Evolutionary conservation across 1,140 invertebrate genomes (phyloP).

Genomic region (Charaxes varanes): DNA sequence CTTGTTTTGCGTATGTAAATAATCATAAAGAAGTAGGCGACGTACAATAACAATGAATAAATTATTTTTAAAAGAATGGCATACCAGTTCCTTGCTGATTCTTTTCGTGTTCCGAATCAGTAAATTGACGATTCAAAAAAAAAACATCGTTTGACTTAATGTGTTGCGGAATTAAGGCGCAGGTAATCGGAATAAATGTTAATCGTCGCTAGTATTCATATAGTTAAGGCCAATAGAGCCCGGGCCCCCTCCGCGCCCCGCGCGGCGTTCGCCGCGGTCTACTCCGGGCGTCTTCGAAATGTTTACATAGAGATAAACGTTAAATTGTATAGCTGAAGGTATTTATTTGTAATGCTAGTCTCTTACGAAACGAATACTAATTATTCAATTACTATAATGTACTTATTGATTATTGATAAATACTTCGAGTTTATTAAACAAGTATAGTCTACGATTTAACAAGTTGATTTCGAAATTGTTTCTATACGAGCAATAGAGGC

Average conservation of each 20-base stretch:
- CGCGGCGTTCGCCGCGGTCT: conserved; percentile 58
- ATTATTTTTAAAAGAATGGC: too few relatives aligned
- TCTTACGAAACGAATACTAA: conserved; percentile 74
- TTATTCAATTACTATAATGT: conserved; percentile 74
- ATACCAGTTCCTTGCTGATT: too few relatives aligned
- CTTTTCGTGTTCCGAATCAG: too few relatives aligned
- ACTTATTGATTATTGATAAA: conserved; percentile 74
- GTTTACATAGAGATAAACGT: conserved; percentile 72
- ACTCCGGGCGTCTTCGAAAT: conserved; percentile 70
- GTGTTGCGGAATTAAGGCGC: too few relatives aligned
- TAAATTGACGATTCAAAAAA: too few relatives aligned
- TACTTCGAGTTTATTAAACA: conserved; percentile 72
- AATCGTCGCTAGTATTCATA: too few relatives aligned
- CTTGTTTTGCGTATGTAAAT: too few relatives aligned
- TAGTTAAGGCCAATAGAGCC: too few relatives aligned
- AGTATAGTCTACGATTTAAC: conserved; percentile 70
- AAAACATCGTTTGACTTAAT: too few relatives aligned
- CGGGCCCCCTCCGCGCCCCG: conserved; percentile 41
- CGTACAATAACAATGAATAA: too few relatives aligned
- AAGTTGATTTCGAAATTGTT: conserved; percentile 69
- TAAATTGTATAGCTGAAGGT: conserved; percentile 73
- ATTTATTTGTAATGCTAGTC: conserved; percentile 74
- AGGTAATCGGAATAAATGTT: too few relatives aligned
- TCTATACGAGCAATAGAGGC: conserved; percentile 63
- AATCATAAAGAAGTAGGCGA: too few relatives aligned